These are phyloP conservation scores for Onthophagus sagittarius DNA, from an alignment of 2,888 invertebrate species.

Conservation along the genomic window DNA sequence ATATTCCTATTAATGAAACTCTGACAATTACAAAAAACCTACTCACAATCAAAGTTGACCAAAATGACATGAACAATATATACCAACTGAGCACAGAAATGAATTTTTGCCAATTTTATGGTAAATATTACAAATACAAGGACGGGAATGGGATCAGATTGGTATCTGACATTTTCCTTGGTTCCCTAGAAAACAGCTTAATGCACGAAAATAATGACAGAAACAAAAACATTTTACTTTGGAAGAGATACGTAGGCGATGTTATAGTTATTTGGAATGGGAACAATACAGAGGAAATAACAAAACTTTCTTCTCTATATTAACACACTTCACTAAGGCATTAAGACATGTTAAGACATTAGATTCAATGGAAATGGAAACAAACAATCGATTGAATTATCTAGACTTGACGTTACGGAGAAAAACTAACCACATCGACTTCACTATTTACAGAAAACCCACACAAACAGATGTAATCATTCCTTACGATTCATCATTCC, in stretches of 20 bases:
- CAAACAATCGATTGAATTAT: neutral
- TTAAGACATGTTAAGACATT: too few relatives aligned
- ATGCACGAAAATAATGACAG: neutral
- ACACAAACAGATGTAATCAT: neutral
- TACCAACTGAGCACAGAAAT: neutral
- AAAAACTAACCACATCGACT: neutral
- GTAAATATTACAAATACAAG: neutral
- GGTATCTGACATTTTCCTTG: neutral
- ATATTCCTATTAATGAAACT: neutral
- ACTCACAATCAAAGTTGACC: neutral
- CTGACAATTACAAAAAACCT: neutral
- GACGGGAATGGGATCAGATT: neutral
- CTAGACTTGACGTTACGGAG: neutral
- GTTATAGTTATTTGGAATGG: neutral
- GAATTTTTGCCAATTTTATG: neutral
- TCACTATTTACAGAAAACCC: neutral
- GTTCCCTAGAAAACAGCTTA: neutral
- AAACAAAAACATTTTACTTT: neutral
- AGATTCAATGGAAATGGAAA: neutral
- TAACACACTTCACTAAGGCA: neutral
- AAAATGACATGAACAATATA: neutral
- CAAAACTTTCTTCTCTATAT: neutral
- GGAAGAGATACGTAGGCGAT: neutral
- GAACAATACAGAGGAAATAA: neutral
- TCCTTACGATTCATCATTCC: neutral